Conservation (phyloP, 1,140 invertebrate genomes). For the Cotesia chilonis region DNA sequence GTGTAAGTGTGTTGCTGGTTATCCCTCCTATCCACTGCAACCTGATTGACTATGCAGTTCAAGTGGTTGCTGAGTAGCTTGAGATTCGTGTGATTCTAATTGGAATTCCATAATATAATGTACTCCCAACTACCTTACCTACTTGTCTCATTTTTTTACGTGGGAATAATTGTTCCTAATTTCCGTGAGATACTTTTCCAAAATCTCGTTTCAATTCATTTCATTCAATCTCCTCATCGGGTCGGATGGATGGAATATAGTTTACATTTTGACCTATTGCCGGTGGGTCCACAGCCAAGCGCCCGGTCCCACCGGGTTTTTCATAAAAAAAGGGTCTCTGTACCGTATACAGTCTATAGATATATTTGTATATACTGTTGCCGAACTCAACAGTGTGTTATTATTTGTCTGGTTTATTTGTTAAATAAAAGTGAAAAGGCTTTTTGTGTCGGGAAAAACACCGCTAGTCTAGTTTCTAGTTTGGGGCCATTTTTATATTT, state of each 20-base stretch:
- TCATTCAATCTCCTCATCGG: neutral
- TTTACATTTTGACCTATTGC: slow-evolving; percentile 3
- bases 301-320: no score
- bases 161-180: slow-evolving; percentile 11
- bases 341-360: slow-evolving; percentile 12
- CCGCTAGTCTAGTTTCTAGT: slow-evolving; percentile 47
- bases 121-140: neutral
- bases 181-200: slow-evolving; percentile 10
- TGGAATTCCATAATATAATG: neutral
- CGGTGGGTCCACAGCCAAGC: neutral
- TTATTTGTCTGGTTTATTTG: no score
- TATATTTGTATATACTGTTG: no score
- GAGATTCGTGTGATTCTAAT: slow-evolving; percentile 12
- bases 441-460: slow-evolving; percentile 51
- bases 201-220: slow-evolving; percentile 1
- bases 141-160: neutral
- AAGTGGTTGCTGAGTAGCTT: neutral
- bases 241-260: no score
- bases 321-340: slow-evolving; percentile 26
- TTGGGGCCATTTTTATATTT: no score
- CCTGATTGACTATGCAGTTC: neutral
- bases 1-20: neutral
- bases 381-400: no score
- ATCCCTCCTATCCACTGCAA: slow-evolving; percentile 17
- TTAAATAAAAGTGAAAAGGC: slow-evolving; percentile 35